Conservation (phyloP, 2,888 invertebrate species). For the Drepana falcataria region DNA sequence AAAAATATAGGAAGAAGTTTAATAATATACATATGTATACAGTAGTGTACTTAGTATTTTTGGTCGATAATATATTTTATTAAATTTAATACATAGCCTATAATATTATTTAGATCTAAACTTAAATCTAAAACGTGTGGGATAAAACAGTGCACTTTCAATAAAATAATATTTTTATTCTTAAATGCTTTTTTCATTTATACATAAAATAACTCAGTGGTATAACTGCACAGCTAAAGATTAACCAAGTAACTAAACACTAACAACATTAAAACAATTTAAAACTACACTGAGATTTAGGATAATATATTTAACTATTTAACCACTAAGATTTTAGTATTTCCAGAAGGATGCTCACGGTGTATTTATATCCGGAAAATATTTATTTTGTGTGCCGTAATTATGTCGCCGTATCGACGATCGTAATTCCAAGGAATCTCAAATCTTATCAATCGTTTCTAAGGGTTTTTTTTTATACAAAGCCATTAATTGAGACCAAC, state of each 20-base stretch:
- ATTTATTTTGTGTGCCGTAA: too few relatives aligned
- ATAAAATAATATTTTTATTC: slow-evolving; percentile 29
- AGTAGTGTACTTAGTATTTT: slow-evolving; percentile 19
- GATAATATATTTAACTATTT: not conserved
- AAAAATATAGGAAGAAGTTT: slow-evolving; percentile 21
- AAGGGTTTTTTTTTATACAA: too few relatives aligned
- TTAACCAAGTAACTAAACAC: not conserved
- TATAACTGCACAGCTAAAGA: slow-evolving; percentile 1
- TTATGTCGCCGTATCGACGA: too few relatives aligned
- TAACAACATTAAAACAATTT: not conserved
- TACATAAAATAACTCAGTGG: slow-evolving; percentile 20
- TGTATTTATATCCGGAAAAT: too few relatives aligned
- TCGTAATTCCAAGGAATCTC: not conserved
- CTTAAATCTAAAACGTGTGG: slow-evolving; percentile 39
- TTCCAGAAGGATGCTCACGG: too few relatives aligned
- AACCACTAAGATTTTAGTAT: too few relatives aligned
- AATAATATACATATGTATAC: not conserved
- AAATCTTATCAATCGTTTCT: not conserved
- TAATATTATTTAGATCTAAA: slow-evolving; percentile 23
- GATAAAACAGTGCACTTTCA: slow-evolving; percentile 53
- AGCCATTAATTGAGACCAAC: too few relatives aligned
- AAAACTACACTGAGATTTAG: not conserved
- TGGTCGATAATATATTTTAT: slow-evolving; percentile 41
- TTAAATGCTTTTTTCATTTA: slow-evolving; percentile 45
- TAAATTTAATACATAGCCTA: slow-evolving; percentile 12